Conservation (phyloP, 2,888 invertebrate genomes). For the Hyposoter dolosus region DNA sequence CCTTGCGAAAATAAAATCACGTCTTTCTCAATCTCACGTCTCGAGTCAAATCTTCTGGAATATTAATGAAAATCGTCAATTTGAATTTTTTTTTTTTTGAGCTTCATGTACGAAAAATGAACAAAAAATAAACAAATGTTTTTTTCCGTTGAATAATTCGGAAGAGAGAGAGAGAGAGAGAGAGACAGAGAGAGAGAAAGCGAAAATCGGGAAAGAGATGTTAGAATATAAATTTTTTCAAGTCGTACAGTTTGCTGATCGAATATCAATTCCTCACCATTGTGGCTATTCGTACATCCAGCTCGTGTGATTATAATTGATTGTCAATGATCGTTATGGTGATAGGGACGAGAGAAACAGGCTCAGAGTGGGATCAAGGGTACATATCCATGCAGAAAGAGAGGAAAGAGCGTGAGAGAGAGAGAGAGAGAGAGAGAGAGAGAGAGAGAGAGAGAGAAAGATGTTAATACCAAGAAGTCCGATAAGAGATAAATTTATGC, state of each 20-base stretch:
- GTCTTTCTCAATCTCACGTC: not conserved
- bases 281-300: conserved; percentile 23
- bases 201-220: no score
- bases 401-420: conserved; percentile 20
- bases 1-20: not conserved
- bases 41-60: not conserved
- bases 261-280: conserved; percentile 38
- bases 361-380: not conserved
- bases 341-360: conserved; percentile 44
- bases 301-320: conserved; percentile 54
- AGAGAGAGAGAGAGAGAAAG: conserved; percentile 33
- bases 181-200: not conserved
- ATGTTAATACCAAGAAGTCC: conserved; percentile 63
- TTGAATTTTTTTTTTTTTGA: not conserved
- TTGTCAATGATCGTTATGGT: conserved; percentile 49
- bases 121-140: not conserved
- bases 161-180: not conserved
- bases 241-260: conserved; percentile 7
- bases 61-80: not conserved
- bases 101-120: not conserved
- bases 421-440: conserved; percentile 39
- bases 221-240: not conserved
- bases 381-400: conserved; percentile 15
- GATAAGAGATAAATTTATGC: conserved; percentile 67
- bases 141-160: no score